phyloP scores from a whole-genome alignment of 2,888 invertebrate species.

The Andrena bicolor region DNA sequence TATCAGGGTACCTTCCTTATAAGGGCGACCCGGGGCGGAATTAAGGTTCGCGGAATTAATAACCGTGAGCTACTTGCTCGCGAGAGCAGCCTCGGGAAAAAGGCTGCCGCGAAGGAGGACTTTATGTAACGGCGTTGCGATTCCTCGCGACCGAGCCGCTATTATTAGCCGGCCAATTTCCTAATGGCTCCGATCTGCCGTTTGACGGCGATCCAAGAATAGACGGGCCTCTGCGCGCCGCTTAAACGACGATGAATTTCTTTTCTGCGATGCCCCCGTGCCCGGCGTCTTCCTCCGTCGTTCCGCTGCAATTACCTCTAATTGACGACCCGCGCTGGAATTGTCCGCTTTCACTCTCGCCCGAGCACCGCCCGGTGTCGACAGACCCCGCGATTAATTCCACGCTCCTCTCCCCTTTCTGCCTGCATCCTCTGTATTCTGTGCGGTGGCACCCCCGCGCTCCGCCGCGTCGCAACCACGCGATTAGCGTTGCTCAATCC shows the following conservation, averaged over 20 bases:
- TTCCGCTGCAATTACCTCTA: constrained; percentile 62
- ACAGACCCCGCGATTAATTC: constrained; percentile 45
- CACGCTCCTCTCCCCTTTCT: constrained; percentile 11
- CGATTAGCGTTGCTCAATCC: constrained; percentile 29
- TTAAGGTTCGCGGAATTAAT: constrained; percentile 23
- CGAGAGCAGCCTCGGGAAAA: constrained; percentile 3
- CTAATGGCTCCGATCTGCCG: constrained; percentile 69
- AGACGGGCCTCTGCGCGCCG: constrained; percentile 33
- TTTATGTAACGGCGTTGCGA: constrained; percentile 67
- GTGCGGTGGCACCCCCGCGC: constrained; percentile 11
- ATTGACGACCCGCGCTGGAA: constrained; percentile 57
- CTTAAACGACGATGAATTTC: constrained; percentile 43
- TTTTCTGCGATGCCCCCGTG: constrained; percentile 6
- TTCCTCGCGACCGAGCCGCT: constrained; percentile 56
- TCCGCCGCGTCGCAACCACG: constrained; percentile 2
- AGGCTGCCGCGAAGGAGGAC: constrained; percentile 3
- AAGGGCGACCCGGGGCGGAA: neutral
- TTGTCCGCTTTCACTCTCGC: constrained; percentile 66
- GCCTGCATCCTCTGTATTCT: neutral
- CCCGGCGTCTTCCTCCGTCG: constrained; percentile 16
- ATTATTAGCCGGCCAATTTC: constrained; percentile 76
- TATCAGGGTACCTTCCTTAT: constrained; percentile 10
- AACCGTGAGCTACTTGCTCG: constrained; percentile 1
- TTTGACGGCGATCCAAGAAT: constrained; percentile 62
- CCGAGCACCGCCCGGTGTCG: constrained; percentile 36